These are phyloP conservation scores for Trematomus loennbergii DNA, from an alignment of 2,113 vertebrate genomes.

Conservation along the genomic window DNA sequence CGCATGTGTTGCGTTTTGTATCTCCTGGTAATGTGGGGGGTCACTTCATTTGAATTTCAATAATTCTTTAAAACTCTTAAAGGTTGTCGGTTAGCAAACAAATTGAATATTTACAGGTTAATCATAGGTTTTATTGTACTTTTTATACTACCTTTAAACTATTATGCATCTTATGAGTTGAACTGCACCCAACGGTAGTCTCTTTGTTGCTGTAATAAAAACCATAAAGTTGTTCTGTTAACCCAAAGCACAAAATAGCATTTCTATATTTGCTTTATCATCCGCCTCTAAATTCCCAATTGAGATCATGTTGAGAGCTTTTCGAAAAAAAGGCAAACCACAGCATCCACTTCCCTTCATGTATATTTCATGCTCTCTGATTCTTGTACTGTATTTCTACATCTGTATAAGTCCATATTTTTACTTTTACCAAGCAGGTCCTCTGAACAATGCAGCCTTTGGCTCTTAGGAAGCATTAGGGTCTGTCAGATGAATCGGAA, in stretches of 20 bases:
- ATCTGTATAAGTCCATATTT: slow-evolving; percentile 72
- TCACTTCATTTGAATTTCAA: slow-evolving; percentile 11
- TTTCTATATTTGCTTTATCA: slow-evolving; percentile 69
- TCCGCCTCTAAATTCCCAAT: slow-evolving; percentile 64
- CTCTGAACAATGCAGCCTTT: slow-evolving; percentile 68
- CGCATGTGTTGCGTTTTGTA: slow-evolving; percentile 36
- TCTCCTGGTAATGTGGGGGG: slow-evolving; percentile 22
- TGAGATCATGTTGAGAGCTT: slow-evolving; percentile 76
- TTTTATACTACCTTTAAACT: neutral
- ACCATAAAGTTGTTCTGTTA: slow-evolving; percentile 26
- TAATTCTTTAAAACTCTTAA: slow-evolving; percentile 12
- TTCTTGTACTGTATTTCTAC: slow-evolving; percentile 77
- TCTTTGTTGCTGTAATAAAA: neutral
- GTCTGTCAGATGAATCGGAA: slow-evolving; percentile 65
- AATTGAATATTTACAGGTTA: neutral
- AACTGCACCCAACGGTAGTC: neutral
- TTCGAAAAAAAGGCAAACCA: slow-evolving; percentile 62
- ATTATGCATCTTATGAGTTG: neutral
- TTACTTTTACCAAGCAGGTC: slow-evolving; percentile 46
- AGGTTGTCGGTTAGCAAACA: neutral
- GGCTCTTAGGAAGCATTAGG: slow-evolving; percentile 77
- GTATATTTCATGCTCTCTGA: slow-evolving; percentile 76
- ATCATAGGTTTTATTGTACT: neutral
- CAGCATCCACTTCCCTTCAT: slow-evolving; percentile 72
- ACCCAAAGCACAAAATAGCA: slow-evolving; percentile 40